Evolutionary conservation across 2,797 vertebrate genomes (phyloP).

Genomic region (Pelodytes ibericus): DNA sequence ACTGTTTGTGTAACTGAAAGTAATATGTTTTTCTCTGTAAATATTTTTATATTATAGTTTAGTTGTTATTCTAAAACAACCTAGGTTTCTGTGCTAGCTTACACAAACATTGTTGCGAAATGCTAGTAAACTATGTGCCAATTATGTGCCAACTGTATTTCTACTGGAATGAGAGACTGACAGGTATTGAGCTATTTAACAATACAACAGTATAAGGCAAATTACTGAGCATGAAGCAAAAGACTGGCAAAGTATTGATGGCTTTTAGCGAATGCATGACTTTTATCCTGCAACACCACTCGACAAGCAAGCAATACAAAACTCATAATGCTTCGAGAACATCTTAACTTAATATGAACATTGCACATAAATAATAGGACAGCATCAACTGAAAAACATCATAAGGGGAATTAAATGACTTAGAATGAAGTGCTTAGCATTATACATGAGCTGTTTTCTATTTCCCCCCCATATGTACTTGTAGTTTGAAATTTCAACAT

Average conservation of each 20-base stretch:
- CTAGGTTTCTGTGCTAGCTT: too few relatives aligned
- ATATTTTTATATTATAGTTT: too few relatives aligned
- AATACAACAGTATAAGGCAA: neutral
- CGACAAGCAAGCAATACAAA: conserved; percentile 10
- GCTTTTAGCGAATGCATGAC: conserved; percentile 6
- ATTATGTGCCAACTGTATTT: neutral
- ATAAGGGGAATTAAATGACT: conserved; percentile 5
- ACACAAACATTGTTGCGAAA: too few relatives aligned
- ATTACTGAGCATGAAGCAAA: neutral
- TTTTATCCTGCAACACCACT: conserved; percentile 1
- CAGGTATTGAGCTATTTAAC: neutral
- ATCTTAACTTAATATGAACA: neutral
- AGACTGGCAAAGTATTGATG: neutral
- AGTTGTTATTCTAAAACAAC: too few relatives aligned
- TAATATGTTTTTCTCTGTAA: too few relatives aligned
- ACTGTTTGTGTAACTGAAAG: too few relatives aligned
- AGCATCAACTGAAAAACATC: neutral
- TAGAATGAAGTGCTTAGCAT: neutral
- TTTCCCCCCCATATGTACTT: neutral
- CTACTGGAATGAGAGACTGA: neutral
- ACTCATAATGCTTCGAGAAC: neutral
- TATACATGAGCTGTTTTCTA: neutral
- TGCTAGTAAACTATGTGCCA: too few relatives aligned
- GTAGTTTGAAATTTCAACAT: neutral
- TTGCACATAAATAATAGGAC: neutral